Percentiles rank a stretch among this genome's conserved stretches.
Evolutionary conservation across 2,888 invertebrate species (phyloP).

Genomic region (Drosophila longiperda): DNA sequence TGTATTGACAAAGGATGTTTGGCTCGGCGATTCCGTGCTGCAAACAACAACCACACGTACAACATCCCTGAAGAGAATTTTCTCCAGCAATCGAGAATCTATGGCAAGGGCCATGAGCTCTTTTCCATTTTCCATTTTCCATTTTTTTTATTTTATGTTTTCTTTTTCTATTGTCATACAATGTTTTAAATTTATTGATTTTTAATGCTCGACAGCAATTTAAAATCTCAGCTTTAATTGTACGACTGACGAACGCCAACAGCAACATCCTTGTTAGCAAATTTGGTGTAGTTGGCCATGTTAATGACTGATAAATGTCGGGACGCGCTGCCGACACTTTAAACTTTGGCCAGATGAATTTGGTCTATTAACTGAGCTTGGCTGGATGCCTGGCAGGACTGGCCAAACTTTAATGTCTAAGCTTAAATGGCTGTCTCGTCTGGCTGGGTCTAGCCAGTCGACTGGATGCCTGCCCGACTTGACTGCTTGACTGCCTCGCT

Average conservation of each 20-base stretch:
- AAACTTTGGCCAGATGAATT: slow-evolving; percentile 72
- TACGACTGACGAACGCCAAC: slow-evolving; percentile 2
- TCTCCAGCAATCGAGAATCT: slow-evolving; percentile 55
- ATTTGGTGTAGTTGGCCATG: slow-evolving; percentile 57
- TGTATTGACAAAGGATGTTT: slow-evolving; percentile 81
- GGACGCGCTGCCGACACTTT: slow-evolving; percentile 61
- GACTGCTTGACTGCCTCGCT: slow-evolving; percentile 48
- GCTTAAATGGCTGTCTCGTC: slow-evolving; percentile 50
- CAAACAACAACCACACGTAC: slow-evolving; percentile 28
- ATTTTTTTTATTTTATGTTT: slow-evolving; percentile 12
- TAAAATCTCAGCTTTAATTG: slow-evolving; percentile 71
- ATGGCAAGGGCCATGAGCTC: slow-evolving; percentile 45
- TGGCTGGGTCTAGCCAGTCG: slow-evolving; percentile 61
- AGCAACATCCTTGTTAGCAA: slow-evolving; percentile 7
- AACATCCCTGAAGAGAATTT: slow-evolving; percentile 65
- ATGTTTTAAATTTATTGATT: slow-evolving; percentile 79
- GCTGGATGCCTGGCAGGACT: slow-evolving; percentile 20
- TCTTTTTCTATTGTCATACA: slow-evolving; percentile 49
- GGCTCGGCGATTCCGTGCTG: slow-evolving; percentile 75
- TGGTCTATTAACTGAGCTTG: slow-evolving; percentile 71
- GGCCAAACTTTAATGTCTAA: slow-evolving; percentile 78
- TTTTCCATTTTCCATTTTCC: too few species aligned
- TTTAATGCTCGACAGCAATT: slow-evolving; percentile 56
- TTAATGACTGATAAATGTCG: slow-evolving; percentile 79
- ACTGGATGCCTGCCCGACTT: slow-evolving; percentile 56